Conservation (phyloP, 2,113 vertebrate genomes). For the Aspidoscelis tigris region DNA sequence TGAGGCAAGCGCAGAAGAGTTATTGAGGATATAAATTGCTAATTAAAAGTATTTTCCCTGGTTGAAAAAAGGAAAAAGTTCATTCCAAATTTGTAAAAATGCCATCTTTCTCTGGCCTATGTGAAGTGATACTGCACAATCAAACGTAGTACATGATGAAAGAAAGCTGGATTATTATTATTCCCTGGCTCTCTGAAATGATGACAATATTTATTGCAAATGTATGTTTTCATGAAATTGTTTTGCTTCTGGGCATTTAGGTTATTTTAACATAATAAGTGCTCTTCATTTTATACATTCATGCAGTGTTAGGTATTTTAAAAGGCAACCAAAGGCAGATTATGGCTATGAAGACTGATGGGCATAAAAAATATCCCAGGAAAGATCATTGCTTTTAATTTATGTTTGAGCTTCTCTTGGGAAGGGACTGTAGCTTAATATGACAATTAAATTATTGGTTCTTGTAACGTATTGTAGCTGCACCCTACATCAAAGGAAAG, state of each 20-base stretch:
- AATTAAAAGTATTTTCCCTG: slow-evolving; percentile 41
- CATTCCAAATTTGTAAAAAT: slow-evolving; percentile 42
- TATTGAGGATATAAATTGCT: background rate
- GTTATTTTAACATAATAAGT: slow-evolving; percentile 46
- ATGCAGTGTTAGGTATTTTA: slow-evolving; percentile 42
- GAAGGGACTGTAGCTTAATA: slow-evolving; percentile 29
- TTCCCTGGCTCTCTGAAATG: slow-evolving; percentile 44
- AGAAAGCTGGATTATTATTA: slow-evolving; percentile 56
- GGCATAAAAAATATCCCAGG: background rate
- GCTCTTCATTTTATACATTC: slow-evolving; percentile 44
- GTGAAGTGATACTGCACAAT: slow-evolving; percentile 57
- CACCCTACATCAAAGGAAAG: slow-evolving; percentile 11
- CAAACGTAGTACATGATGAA: slow-evolving; percentile 57
- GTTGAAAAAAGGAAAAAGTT: slow-evolving; percentile 12
- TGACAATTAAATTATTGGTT: slow-evolving; percentile 24
- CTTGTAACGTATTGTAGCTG: background rate
- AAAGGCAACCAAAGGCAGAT: slow-evolving; percentile 27
- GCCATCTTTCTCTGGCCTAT: slow-evolving; percentile 51
- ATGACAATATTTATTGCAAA: slow-evolving; percentile 67
- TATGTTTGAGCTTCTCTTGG: slow-evolving; percentile 17
- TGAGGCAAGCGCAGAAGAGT: background rate
- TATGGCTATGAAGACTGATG: slow-evolving; percentile 14
- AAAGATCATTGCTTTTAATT: slow-evolving; percentile 35
- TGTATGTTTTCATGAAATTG: slow-evolving; percentile 51
- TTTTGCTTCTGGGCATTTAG: slow-evolving; percentile 51